Conservation (phyloP, 2,888 invertebrate genomes). For the Drepanosiphum platanoidis region DNA sequence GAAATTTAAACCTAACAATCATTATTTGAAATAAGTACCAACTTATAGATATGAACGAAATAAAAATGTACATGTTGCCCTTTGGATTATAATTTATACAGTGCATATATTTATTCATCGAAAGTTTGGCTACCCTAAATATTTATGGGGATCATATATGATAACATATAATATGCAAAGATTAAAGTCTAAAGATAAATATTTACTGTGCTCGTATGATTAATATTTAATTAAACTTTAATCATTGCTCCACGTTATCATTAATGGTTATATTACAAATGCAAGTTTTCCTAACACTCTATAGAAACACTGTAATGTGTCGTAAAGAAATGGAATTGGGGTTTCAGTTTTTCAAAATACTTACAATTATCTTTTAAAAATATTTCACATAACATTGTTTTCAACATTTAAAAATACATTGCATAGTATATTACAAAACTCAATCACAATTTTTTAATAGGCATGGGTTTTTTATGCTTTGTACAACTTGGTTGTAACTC, state of each 20-base stretch:
- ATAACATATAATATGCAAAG: neutral
- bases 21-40: too few species aligned
- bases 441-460: neutral
- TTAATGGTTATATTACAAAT: neutral
- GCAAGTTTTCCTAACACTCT: neutral
- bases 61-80: neutral
- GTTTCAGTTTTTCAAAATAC: neutral
- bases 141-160: neutral
- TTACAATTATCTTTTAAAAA: neutral
- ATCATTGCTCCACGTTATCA: neutral
- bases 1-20: too few species aligned
- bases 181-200: neutral
- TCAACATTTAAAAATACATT: neutral
- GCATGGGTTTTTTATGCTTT: neutral
- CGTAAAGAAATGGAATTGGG: neutral
- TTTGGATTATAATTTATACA: neutral
- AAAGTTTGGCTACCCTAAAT: neutral
- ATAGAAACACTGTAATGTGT: neutral
- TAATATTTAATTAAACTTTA: neutral
- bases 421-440: too few species aligned
- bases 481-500: neutral
- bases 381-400: neutral
- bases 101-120: neutral
- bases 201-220: neutral
- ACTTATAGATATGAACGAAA: neutral